Evolutionary conservation across 2,113 vertebrate species (phyloP), one percentile per base, ranked within the genome.

Genomic region (Mormoops blainvillei): DNA sequence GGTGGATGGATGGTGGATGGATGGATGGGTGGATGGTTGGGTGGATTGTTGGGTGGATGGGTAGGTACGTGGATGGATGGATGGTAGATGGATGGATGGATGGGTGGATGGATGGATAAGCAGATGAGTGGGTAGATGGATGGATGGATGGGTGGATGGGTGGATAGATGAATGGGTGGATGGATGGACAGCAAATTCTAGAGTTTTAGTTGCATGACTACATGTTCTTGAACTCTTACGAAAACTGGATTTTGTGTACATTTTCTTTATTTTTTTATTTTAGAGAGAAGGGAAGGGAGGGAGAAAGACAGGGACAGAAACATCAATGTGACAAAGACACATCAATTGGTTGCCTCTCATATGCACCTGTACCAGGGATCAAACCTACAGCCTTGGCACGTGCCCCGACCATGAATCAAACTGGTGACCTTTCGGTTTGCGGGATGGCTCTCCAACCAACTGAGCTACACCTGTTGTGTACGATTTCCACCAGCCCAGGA

Each of bases 101-200:
- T 26, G 26, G 43, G 0, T 22, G 2, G 24, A 0, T n/a, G 36
- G 50, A 9, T 2, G 13, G 52, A 0, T 7, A 7, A 15, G 2
- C 2, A 45, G 33, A 0, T 2, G 22, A 41, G 7, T 8, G 15
- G 45, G 4, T 11, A 19, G 36, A 1, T 20, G 11, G 22, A 1
- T 76, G 20, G 48, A 0, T 12, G 19, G 18, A 5, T 81, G 54
- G 26, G 4, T 28, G 7, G n/a, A 4, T 18, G 3, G n/a, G 0
- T 31, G 15, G 28, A 2, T 33, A n/a, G 19, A 0, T 26, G 26
- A n/a, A 0, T 22, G 2, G 24, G 0, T 12, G 7, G 18, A 0
- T 73, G 12, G 31, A 0, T 31, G 4, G 31, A 0, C 5, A 86
- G n/a, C 73, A 31, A 65, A 83, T n/a, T 48, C 48, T 41, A 36